Conservation (phyloP, 2,888 invertebrate genomes). For the Eurois occulta region DNA sequence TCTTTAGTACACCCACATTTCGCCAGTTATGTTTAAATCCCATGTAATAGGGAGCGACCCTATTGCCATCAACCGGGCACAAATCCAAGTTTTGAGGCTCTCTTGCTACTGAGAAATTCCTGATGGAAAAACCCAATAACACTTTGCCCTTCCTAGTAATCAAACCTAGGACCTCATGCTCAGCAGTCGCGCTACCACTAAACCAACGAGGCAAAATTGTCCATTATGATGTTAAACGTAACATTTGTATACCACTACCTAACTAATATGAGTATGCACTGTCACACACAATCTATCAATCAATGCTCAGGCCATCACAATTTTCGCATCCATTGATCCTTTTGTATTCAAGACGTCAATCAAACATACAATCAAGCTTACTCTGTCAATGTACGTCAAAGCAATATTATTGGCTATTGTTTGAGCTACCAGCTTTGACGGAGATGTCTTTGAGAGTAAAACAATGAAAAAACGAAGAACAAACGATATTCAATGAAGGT, state of each 20-base stretch:
- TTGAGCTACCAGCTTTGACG: not conserved
- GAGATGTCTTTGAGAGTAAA: not conserved
- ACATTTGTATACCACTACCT: not conserved
- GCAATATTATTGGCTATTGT: conserved; percentile 15
- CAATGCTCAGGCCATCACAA: conserved; percentile 7
- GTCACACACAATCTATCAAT: conserved; percentile 43
- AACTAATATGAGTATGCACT: not conserved
- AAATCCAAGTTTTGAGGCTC: not conserved
- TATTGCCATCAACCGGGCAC: not conserved
- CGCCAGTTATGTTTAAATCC: too few relatives aligned
- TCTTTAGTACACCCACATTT: not conserved
- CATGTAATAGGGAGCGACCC: not conserved
- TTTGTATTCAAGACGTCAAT: conserved; percentile 40
- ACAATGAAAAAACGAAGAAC: not conserved
- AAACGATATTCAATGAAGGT: not conserved
- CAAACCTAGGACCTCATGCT: not conserved
- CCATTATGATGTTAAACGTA: not conserved
- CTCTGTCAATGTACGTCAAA: conserved; percentile 12
- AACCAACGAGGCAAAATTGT: not conserved
- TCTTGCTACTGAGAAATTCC: not conserved
- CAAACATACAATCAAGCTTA: conserved; percentile 14
- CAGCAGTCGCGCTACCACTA: not conserved
- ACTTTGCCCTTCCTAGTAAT: not conserved
- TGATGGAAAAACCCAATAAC: not conserved
- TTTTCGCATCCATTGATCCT: conserved; percentile 1